Conservation (phyloP, 2,888 invertebrate genomes). For the Cephalotes varians region DNA sequence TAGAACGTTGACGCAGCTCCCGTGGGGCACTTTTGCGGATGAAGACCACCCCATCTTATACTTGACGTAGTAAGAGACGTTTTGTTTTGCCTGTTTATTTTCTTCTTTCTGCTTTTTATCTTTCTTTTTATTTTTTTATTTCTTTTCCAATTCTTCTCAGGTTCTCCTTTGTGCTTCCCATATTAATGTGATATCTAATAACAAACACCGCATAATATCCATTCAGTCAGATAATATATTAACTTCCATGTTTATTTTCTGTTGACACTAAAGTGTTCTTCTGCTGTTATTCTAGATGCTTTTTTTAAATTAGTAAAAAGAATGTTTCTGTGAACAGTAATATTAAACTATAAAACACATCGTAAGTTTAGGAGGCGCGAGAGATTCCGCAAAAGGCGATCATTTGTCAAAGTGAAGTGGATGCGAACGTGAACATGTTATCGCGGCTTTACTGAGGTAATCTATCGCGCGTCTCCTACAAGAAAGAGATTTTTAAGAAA, state of each 20-base stretch:
- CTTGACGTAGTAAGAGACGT: constrained; percentile 71
- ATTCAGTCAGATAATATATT: background rate
- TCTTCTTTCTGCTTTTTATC: constrained; percentile 11
- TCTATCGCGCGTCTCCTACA: constrained; percentile 75
- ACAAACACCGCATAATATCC: background rate
- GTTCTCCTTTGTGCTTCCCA: constrained; percentile 5
- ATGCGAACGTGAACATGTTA: constrained; percentile 80
- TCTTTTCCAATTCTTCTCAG: constrained; percentile 16
- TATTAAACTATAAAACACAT: constrained; percentile 57
- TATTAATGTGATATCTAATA: constrained; percentile 6
- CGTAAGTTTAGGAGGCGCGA: constrained; percentile 19
- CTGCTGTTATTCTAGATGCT: background rate
- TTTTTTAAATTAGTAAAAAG: constrained; percentile 29
- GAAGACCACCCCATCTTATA: constrained; percentile 76
- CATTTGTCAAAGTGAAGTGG: constrained; percentile 81
- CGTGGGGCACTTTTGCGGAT: constrained; percentile 84
- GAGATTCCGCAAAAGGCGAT: constrained; percentile 68
- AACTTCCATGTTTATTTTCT: background rate
- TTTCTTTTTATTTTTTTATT: constrained; percentile 17
- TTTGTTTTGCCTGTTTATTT: constrained; percentile 33
- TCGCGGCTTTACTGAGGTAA: constrained; percentile 75
- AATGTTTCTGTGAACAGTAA: constrained; percentile 47
- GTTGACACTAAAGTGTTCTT: background rate
- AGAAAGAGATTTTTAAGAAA: constrained; percentile 67
- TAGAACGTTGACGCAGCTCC: constrained; percentile 84